Evolutionary conservation across 1,140 invertebrate species (phyloP), one percentile per base, ranked within the genome.

Genomic region (Steinernema khuongi): DNA sequence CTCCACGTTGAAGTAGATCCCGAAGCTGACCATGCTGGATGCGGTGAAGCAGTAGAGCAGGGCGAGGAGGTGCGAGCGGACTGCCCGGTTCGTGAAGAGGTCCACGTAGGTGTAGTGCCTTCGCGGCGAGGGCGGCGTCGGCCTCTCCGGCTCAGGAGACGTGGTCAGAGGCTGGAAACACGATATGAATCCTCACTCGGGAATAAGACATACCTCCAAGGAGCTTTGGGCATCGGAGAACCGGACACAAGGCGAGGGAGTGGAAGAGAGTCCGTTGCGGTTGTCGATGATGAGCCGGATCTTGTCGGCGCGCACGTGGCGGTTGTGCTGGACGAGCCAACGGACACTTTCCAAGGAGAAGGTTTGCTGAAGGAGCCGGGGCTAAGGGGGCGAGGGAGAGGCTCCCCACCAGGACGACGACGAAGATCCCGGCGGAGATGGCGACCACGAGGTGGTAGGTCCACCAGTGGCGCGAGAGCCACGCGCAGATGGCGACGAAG

Each of bases 1-100:
- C 30, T 85, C 82, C 2, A 83, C 70, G 1, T 74, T 73, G 50
- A 84, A 84, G 72, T 84, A 85, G 31, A 81, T 78, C 1, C 83
- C 82, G 69, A 85, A 84, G 1, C 83, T 84, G 11, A 85, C 80
- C 28, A 84, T 67, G 28, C 72, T 75, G 18, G 82, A 81, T 0
- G 81, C 76, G 0, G 79, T 33, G 41, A 85, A 84, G 36, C 81
- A 84, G 66, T 81, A 84, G 44, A 74, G 43, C 36, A 84, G 76
- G 0, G 79, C 75, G 14, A 76, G 69, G 19, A 85, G 73, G 1
- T 70, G 81, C 19, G 66, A 28, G 26, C 75, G 60, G 28, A 81
- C 50, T 19, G 68, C 44, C 30, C 41, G 73, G 18, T 66, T 29
- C 1, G 33, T 36, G 32, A 76, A 71, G n/a, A 76, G 33, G 66